Conservation (phyloP, 2,113 vertebrate species). For the Protobothrops flavoviridis region DNA sequence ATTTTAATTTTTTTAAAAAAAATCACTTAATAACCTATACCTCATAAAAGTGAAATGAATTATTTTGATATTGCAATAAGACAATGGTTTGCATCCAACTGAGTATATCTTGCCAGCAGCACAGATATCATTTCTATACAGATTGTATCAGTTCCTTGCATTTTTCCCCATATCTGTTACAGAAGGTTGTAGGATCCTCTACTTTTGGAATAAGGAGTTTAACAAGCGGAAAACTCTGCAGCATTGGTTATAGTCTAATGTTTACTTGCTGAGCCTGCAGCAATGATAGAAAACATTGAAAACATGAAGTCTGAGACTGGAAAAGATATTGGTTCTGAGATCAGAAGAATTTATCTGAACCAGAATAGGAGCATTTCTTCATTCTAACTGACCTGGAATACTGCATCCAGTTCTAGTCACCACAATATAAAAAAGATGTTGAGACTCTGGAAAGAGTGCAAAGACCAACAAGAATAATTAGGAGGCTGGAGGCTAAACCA, state of each 20-base stretch:
- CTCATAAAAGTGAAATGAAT: background rate
- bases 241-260: background rate
- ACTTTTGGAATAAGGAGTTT: background rate
- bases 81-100: background rate
- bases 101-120: background rate
- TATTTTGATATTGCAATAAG: background rate
- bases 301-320: background rate
- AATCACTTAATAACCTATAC: background rate
- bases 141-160: background rate
- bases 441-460: too few relatives aligned
- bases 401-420: too few relatives aligned
- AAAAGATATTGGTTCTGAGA: background rate
- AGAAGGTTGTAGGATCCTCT: background rate
- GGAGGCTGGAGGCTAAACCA: too few relatives aligned
- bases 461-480: too few relatives aligned
- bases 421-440: too few relatives aligned
- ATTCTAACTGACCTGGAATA: too few relatives aligned
- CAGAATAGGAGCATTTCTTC: background rate
- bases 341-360: background rate
- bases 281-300: background rate
- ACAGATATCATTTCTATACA: background rate
- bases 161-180: background rate
- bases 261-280: background rate
- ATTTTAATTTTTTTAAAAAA: background rate
- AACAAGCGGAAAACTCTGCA: background rate